These are phyloP conservation scores for Harpegnathos saltator DNA, from an alignment of 1,140 invertebrate species.

Conservation along the genomic window DNA sequence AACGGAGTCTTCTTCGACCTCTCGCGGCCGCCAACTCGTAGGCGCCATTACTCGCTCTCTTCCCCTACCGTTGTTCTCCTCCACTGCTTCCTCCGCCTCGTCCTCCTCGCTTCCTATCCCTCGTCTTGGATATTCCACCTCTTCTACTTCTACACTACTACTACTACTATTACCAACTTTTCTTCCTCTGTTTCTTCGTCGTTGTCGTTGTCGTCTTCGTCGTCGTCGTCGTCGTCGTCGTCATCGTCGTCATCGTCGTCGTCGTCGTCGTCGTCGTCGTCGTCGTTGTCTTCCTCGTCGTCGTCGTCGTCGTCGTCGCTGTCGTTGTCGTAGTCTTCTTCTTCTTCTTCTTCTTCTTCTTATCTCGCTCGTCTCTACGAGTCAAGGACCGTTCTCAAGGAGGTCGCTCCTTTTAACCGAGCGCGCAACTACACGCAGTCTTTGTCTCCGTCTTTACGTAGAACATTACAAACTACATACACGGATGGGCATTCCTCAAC, in stretches of 20 bases:
- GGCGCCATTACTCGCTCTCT: conserved; percentile 75
- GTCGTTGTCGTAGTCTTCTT: conserved; percentile 47
- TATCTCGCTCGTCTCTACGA: conserved; percentile 76
- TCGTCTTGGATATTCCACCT: conserved; percentile 66
- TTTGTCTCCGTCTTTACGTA: conserved; percentile 70
- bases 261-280: conserved; percentile 50
- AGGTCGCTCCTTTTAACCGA: conserved; percentile 82
- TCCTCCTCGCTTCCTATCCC: conserved; percentile 53
- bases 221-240: conserved; percentile 60
- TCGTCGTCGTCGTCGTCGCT: conserved; percentile 61
- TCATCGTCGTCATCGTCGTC: conserved; percentile 68
- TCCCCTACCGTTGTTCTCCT: conserved; percentile 45
- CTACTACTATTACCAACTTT: conserved; percentile 69
- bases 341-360: conserved; percentile 50
- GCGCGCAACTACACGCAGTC: conserved; percentile 64
- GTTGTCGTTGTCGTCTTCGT: conserved; percentile 64
- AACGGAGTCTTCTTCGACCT: conserved; percentile 71
- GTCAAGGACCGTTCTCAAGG: conserved; percentile 87
- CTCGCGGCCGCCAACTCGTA: conserved; percentile 72
- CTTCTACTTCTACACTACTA: conserved; percentile 71
- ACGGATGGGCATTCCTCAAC: neutral
- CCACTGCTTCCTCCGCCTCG: conserved; percentile 42
- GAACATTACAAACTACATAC: conserved; percentile 10
- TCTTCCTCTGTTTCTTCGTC: conserved; percentile 71
- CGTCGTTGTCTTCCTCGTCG: conserved; percentile 68